These are phyloP conservation scores for Heliconius hortense DNA, from an alignment of 2,888 invertebrate species.

Conservation along the genomic window DNA sequence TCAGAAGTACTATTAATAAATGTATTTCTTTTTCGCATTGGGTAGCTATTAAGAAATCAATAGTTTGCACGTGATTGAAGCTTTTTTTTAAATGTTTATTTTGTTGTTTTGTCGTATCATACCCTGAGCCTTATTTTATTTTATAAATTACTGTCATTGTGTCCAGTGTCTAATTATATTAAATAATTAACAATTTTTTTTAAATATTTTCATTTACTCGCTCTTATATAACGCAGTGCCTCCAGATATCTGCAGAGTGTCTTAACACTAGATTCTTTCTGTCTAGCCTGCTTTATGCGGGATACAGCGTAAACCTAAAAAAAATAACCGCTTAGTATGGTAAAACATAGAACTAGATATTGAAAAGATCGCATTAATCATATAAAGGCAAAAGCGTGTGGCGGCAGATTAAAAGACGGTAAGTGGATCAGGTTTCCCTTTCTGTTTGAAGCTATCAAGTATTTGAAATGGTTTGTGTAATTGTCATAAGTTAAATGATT, in stretches of 20 bases:
- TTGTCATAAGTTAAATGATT: neutral
- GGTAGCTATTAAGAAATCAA: neutral
- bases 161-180: too few species aligned
- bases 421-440: conserved; percentile 67
- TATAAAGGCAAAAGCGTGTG: conserved; percentile 37
- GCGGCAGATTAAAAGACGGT: conserved; percentile 58
- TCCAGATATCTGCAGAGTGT: too few species aligned
- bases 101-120: too few species aligned
- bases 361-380: conserved; percentile 63
- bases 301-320: neutral
- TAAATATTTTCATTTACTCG: too few species aligned
- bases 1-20: neutral
- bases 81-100: neutral
- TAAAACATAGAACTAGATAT: conserved; percentile 23
- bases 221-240: too few species aligned
- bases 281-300: too few species aligned
- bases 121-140: too few species aligned
- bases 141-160: too few species aligned
- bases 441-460: conserved; percentile 27
- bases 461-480: neutral
- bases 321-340: neutral
- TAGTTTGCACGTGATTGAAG: neutral
- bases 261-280: too few species aligned
- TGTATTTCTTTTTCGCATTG: neutral
- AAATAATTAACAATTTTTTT: too few species aligned